phyloP scores from a whole-genome alignment of 2,797 vertebrate species.

The Ctenosaura bakeri region DNA sequence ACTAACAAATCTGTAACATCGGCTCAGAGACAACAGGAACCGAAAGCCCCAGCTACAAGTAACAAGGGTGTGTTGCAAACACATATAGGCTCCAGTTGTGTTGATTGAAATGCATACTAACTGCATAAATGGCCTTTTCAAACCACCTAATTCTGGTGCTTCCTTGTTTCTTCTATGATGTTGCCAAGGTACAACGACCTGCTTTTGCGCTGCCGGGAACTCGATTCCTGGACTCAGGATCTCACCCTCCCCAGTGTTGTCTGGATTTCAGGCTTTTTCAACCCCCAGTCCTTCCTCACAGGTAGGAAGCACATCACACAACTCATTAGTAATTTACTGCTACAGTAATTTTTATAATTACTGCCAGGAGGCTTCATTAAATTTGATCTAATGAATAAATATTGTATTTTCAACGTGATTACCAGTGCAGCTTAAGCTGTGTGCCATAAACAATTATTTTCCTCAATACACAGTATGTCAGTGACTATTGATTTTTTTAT shows the following conservation, averaged over 20 bases:
- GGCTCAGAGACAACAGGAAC: neutral
- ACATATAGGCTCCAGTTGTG: neutral
- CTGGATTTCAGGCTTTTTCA: slow-evolving; percentile 93
- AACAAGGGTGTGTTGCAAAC: neutral
- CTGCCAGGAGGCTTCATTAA: slow-evolving; percentile 99
- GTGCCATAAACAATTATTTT: slow-evolving; percentile 99
- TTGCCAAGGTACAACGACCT: slow-evolving; percentile 83
- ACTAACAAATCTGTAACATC: neutral
- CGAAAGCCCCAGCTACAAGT: too few relatives aligned
- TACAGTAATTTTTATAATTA: slow-evolving; percentile 99
- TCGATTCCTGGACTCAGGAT: slow-evolving; percentile 83
- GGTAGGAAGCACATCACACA: slow-evolving; percentile 95
- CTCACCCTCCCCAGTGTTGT: slow-evolving; percentile 88
- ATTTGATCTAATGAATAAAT: slow-evolving; percentile 99
- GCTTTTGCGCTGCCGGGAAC: slow-evolving; percentile 82
- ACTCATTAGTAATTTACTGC: slow-evolving; percentile 99
- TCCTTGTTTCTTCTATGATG: slow-evolving; percentile 44
- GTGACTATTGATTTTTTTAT: slow-evolving; percentile 86
- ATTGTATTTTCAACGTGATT: slow-evolving; percentile 99
- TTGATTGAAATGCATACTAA: neutral
- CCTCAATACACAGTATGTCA: slow-evolving; percentile 97
- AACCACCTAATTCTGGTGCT: slow-evolving; percentile 9
- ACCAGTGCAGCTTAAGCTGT: slow-evolving; percentile 99
- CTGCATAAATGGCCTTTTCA: slow-evolving; percentile 34
- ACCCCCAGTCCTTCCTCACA: slow-evolving; percentile 94